Evolutionary conservation across 2,888 invertebrate species (phyloP), one percentile per base, ranked within the genome.

Genomic region (Panorpa germanica): DNA sequence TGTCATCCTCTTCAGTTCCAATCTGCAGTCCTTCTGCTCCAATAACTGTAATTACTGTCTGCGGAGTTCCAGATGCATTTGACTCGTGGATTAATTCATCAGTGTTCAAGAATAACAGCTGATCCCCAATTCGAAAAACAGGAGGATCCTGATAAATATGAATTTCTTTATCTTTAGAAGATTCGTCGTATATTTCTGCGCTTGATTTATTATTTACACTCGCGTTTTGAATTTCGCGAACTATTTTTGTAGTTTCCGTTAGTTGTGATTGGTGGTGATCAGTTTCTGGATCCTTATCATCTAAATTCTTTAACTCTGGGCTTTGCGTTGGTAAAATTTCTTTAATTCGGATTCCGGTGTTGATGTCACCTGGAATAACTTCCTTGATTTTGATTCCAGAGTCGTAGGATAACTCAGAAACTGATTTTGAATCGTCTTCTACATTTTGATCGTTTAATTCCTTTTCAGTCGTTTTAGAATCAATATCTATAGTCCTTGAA

Each of bases 381-480:
- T 69, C 68, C 39, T 66, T 67, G 17, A 68, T 68, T 1, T 65
- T 66, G 16, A 61, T 55, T 39, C 49, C 55, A 37, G 52, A 55
- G 3, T 49, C 42, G 4, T 47, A 47, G 34, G 52, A 53, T 29
- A 43, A 40, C 0, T 42, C 28, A 2, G 49, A 46, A 5, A 39
- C 39, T 5, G 39, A 42, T 28, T 42, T 45, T 2, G 40, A 35
- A 21, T 45, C 45, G 5, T 42, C 33, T 6, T 42, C 46, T 26
- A 48, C 48, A 6, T n/a, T n/a, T n/a, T n/a, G n/a, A n/a, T n/a
- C n/a, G n/a, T n/a, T n/a, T n/a, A n/a, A n/a, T n/a, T n/a, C n/a
- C n/a, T n/a, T n/a, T n/a, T n/a, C n/a, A n/a, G n/a, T n/a, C n/a
- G n/a, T n/a, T n/a, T n/a, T n/a, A n/a, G n/a, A n/a, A n/a, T n/a